Evolutionary conservation across 2,797 vertebrate species (phyloP).

Genomic region (Premnoplex brunnescens): DNA sequence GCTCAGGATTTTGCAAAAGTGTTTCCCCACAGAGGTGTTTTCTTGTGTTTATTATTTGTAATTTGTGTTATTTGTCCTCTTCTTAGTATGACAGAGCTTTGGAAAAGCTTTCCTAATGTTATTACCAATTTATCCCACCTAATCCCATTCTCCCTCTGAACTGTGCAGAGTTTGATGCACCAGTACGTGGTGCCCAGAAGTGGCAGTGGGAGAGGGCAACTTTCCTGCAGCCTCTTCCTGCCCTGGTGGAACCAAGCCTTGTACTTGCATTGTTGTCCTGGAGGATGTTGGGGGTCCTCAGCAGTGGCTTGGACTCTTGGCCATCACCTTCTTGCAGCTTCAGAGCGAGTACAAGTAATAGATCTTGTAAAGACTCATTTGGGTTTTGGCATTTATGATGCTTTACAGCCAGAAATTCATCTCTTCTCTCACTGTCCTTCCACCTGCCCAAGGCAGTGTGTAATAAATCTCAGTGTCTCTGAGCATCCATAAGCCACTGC

Average conservation of each 20-base stretch:
- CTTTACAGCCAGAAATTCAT: constrained; percentile 1
- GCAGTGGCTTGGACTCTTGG: background rate
- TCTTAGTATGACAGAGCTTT: background rate
- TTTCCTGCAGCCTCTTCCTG: background rate
- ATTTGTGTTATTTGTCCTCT: background rate
- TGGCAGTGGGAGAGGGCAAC: background rate
- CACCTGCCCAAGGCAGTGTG: background rate
- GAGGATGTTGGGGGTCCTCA: background rate
- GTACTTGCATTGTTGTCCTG: accelerated
- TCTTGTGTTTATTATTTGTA: background rate
- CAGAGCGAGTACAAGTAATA: accelerated
- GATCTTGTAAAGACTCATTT: background rate
- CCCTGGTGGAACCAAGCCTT: background rate
- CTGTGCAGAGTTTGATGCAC: accelerated
- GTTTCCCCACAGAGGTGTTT: background rate
- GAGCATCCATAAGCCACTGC: background rate
- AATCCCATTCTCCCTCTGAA: background rate
- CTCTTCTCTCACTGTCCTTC: background rate
- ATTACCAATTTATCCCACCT: background rate
- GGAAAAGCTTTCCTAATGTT: background rate
- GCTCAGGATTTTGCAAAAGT: background rate
- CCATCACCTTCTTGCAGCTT: background rate
- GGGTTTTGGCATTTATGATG: background rate
- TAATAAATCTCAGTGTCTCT: background rate
- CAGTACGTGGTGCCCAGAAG: background rate